Percentiles rank a stretch among this genome's conserved stretches.
Evolutionary conservation across 2,113 vertebrate species (phyloP).

Genomic region (Notiomystis cincta): DNA sequence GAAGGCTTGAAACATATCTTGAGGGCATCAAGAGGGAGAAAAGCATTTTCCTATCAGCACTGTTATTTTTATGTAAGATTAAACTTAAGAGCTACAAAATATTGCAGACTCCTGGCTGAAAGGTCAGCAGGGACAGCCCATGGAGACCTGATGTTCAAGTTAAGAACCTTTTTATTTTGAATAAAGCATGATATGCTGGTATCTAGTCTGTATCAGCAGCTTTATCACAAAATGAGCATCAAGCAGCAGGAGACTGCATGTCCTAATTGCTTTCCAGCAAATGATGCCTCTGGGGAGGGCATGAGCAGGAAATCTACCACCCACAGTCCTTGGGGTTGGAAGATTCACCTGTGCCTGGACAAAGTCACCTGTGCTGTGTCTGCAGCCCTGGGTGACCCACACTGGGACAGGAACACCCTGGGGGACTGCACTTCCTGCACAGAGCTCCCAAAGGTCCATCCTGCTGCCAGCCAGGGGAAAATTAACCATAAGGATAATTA

Average conservation of each 20-base stretch:
- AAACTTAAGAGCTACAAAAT: background rate
- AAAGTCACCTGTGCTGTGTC: background rate
- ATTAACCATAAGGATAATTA: background rate
- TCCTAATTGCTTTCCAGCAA: background rate
- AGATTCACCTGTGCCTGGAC: background rate
- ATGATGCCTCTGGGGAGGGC: background rate
- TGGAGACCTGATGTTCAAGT: background rate
- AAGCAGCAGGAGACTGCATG: background rate
- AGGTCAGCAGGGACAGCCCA: background rate
- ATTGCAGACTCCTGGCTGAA: background rate
- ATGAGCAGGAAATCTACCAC: background rate
- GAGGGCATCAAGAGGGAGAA: background rate
- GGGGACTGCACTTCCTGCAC: background rate
- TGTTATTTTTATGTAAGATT: background rate
- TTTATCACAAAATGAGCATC: background rate
- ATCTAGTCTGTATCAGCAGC: background rate
- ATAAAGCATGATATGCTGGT: background rate
- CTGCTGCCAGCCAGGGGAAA: background rate
- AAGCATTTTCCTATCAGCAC: background rate
- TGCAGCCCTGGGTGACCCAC: fast-evolving
- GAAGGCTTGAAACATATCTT: background rate
- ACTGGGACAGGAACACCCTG: background rate
- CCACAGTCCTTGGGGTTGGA: fast-evolving
- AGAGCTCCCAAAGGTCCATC: background rate
- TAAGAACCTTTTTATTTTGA: background rate